Evolutionary conservation across 2,113 vertebrate species (phyloP).

Genomic region (Engraulis encrasicolus): DNA sequence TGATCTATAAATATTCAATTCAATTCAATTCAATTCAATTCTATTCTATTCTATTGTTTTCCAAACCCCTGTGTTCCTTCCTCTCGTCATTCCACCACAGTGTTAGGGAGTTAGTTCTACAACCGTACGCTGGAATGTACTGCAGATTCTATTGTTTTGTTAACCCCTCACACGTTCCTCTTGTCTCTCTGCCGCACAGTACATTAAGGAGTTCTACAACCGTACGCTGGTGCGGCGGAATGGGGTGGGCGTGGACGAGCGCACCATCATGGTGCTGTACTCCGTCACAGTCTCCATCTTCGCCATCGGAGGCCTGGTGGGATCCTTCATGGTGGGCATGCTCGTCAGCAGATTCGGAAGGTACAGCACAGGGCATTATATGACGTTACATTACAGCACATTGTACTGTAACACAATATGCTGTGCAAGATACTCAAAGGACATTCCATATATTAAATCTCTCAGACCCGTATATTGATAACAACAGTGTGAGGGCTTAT

Average conservation of each 20-base stretch:
- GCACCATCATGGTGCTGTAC: slow-evolving; percentile 79
- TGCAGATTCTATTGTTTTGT: neutral
- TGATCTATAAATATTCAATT: too few species aligned
- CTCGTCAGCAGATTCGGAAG: slow-evolving; percentile 83
- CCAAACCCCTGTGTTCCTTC: too few species aligned
- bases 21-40: too few species aligned
- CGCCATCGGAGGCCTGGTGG: slow-evolving; percentile 84
- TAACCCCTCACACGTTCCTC: neutral
- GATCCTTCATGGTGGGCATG: slow-evolving; percentile 80
- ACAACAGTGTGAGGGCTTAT: too few species aligned
- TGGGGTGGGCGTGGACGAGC: slow-evolving; percentile 55
- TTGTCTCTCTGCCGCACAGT: slow-evolving; percentile 64
- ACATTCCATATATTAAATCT: too few species aligned
- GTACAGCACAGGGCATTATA: slow-evolving; percentile 64
- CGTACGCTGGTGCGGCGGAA: slow-evolving; percentile 69
- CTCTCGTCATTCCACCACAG: too few species aligned
- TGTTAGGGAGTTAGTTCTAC: too few species aligned
- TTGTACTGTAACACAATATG: too few species aligned
- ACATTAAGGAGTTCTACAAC: slow-evolving; percentile 90
- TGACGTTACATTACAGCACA: too few species aligned
- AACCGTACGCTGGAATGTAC: neutral
- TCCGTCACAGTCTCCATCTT: slow-evolving; percentile 88
- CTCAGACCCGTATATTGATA: too few species aligned
- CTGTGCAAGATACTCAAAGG: too few species aligned
- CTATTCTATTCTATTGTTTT: too few species aligned